Conservation (phyloP, 2,888 invertebrate genomes). For the Ramazzottius varieornatus region DNA sequence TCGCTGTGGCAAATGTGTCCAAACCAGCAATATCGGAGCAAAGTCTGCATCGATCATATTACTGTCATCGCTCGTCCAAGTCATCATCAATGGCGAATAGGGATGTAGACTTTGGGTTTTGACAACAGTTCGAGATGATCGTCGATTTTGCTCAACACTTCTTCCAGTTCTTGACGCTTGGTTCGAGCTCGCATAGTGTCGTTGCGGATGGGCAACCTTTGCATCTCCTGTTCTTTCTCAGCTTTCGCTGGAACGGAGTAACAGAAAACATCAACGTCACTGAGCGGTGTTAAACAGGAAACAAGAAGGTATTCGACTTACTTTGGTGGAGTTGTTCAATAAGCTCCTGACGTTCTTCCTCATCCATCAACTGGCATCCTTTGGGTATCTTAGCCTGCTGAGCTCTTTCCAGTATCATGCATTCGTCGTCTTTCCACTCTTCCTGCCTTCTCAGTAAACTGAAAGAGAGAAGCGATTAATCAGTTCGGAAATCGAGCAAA, state of each 20-base stretch:
- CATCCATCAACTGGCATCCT: neutral
- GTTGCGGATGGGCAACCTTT: neutral
- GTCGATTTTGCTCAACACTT: neutral
- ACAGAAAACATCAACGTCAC: neutral
- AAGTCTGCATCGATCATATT: too few relatives aligned
- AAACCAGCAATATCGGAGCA: too few relatives aligned
- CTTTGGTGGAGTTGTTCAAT: neutral
- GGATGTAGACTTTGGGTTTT: neutral
- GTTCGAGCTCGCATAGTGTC: neutral
- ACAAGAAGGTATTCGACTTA: too few relatives aligned
- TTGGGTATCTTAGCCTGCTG: neutral
- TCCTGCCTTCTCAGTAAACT: neutral
- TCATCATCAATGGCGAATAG: neutral
- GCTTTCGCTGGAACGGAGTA: neutral
- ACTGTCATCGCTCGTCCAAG: too few relatives aligned
- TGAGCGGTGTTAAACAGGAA: too few relatives aligned
- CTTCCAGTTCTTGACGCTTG: neutral
- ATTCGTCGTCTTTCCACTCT: neutral
- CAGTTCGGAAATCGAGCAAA: too few relatives aligned
- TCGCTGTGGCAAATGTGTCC: too few relatives aligned
- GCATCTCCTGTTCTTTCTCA: neutral
- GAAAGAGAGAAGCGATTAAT: neutral
- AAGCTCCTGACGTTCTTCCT: neutral
- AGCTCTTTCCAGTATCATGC: neutral
- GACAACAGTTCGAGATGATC: neutral